These are phyloP conservation scores for Brenthis ino DNA, from an alignment of 2,888 invertebrate genomes.

Conservation along the genomic window DNA sequence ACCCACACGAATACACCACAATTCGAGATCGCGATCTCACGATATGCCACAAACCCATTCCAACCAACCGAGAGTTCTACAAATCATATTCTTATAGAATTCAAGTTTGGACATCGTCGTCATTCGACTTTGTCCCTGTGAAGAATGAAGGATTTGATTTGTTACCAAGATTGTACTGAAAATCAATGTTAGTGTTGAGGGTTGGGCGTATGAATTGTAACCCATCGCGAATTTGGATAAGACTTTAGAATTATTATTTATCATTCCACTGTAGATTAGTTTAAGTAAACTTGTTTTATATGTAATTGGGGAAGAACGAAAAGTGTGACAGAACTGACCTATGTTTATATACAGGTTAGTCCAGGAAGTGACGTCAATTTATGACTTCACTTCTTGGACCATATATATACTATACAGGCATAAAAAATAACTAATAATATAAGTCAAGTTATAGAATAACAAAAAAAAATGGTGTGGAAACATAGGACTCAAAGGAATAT, in stretches of 20 bases:
- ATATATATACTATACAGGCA: too few relatives aligned
- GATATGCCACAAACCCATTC: conserved; percentile 50
- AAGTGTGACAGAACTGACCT: too few relatives aligned
- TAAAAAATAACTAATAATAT: too few relatives aligned
- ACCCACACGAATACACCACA: conserved; percentile 49
- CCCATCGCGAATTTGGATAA: background rate
- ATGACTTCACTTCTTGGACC: too few relatives aligned
- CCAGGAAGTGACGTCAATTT: too few relatives aligned
- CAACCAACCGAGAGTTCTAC: conserved; percentile 68
- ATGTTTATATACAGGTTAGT: too few relatives aligned
- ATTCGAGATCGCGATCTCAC: conserved; percentile 66
- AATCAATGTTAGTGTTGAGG: background rate
- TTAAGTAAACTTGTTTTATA: background rate
- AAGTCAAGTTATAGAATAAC: too few relatives aligned
- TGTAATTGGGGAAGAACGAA: background rate
- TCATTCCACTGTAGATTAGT: conserved; percentile 26
- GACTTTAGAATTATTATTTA: conserved; percentile 24
- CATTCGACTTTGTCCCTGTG: conserved; percentile 53
- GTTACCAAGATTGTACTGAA: conserved; percentile 57
- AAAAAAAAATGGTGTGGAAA: too few relatives aligned
- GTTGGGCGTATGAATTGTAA: background rate
- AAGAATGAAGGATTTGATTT: conserved; percentile 29
- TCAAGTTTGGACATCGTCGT: conserved; percentile 53
- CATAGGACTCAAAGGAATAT: too few relatives aligned
- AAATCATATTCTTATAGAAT: conserved; percentile 80